phyloP scores from a whole-genome alignment of 2,888 invertebrate genomes.

The Xestia sexstrigata region DNA sequence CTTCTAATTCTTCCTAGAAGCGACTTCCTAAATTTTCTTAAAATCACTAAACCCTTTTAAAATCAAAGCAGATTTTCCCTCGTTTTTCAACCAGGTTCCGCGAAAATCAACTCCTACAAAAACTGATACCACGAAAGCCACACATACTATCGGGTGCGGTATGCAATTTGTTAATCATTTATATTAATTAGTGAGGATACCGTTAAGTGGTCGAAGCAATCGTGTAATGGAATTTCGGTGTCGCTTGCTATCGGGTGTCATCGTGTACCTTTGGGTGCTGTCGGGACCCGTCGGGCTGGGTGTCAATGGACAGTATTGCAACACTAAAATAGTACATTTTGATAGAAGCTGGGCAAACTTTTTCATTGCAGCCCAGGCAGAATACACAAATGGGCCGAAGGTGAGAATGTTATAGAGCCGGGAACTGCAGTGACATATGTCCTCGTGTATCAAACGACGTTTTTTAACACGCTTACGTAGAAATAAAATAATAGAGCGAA shows the following conservation, averaged over 20 bases:
- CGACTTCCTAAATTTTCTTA: background rate
- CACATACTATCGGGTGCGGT: constrained; percentile 14
- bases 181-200: constrained; percentile 70
- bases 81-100: background rate
- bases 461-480: too few species aligned
- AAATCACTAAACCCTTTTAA: constrained; percentile 4
- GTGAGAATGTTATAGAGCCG: background rate
- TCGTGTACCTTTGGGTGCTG: constrained; percentile 25
- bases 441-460: background rate
- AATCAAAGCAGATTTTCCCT: constrained; percentile 7
- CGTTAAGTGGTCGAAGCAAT: constrained; percentile 71
- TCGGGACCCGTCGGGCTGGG: constrained; percentile 13
- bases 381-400: background rate
- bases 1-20: background rate
- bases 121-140: constrained; percentile 1
- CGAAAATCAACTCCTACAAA: constrained; percentile 23
- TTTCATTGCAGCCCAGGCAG: background rate
- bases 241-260: constrained; percentile 37
- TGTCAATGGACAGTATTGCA: constrained; percentile 21
- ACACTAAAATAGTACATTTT: background rate
- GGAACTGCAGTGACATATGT: background rate
- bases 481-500: too few species aligned
- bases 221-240: constrained; percentile 74
- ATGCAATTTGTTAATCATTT: constrained; percentile 63
- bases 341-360: background rate